Percentiles rank a stretch among this genome's conserved stretches.
Evolutionary conservation across 2,797 vertebrate genomes (phyloP).

Genomic region (Halcyon chelicuti): DNA sequence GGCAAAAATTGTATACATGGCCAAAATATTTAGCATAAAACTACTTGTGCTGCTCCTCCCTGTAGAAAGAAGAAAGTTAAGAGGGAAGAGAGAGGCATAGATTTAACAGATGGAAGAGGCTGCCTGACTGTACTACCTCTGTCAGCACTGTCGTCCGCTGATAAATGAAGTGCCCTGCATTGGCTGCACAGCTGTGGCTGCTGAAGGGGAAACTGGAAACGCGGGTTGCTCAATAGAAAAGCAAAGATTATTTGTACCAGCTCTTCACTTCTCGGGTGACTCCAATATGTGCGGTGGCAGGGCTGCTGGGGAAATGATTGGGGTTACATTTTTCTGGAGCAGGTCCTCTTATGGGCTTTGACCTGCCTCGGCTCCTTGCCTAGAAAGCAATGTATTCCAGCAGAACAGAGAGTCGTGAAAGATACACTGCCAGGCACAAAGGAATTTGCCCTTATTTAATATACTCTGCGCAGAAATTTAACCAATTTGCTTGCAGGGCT

Average conservation of each 20-base stretch:
- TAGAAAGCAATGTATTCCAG: not conserved
- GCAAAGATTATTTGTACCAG: slow-evolving; percentile 17
- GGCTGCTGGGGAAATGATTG: not conserved
- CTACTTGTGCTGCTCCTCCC: not conserved
- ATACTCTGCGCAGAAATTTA: not conserved
- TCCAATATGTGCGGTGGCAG: not conserved
- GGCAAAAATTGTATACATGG: not conserved
- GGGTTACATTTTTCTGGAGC: not conserved
- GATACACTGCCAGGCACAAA: not conserved
- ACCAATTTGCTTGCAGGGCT: not conserved
- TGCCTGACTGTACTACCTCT: slow-evolving; percentile 12
- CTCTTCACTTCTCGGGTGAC: not conserved
- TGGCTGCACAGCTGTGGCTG: slow-evolving; percentile 25
- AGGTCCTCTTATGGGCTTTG: not conserved
- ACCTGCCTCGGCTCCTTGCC: not conserved
- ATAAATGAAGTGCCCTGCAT: not conserved
- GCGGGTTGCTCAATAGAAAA: not conserved
- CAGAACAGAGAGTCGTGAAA: not conserved
- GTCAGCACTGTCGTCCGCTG: slow-evolving; percentile 3
- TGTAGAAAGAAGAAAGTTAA: not conserved
- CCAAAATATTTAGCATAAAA: slow-evolving; percentile 39
- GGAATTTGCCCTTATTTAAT: slow-evolving; percentile 14
- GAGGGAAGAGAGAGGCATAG: not conserved
- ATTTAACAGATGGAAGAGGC: slow-evolving; percentile 32
- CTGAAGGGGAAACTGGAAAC: slow-evolving; percentile 5